phyloP scores from a whole-genome alignment of 2,797 vertebrate species.

The Xiphophorus birchmanni region DNA sequence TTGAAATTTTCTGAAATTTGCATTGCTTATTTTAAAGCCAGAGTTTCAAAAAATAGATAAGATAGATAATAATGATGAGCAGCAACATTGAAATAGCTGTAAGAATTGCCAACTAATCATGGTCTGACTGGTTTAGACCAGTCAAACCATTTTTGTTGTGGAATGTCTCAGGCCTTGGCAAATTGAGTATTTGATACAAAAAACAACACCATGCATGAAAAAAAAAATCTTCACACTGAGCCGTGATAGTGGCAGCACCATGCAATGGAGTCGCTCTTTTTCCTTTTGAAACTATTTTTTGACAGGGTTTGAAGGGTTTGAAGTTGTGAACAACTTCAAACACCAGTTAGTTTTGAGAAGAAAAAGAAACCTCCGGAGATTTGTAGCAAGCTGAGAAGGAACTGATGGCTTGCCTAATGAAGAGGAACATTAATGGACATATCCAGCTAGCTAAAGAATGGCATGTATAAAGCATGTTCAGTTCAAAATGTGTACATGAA shows the following conservation, averaged over 20 bases:
- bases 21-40: not conserved
- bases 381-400: not conserved
- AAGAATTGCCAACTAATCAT: not conserved
- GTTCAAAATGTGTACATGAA: constrained; percentile 1
- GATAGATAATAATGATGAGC: not conserved
- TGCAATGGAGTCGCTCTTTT: not conserved
- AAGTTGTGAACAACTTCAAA: not conserved
- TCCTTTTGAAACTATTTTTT: not conserved
- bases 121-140: not conserved
- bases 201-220: not conserved
- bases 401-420: not conserved
- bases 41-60: not conserved
- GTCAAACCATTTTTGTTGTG: no score
- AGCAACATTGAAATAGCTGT: not conserved
- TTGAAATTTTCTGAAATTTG: not conserved
- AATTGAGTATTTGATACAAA: not conserved
- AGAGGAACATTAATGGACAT: not conserved
- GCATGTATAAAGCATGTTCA: not conserved
- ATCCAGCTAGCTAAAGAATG: not conserved
- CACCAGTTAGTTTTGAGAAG: not conserved
- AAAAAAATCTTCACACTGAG: not conserved
- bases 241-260: not conserved
- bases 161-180: no score
- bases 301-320: not conserved
- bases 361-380: not conserved